Percentiles rank a stretch among this genome's conserved stretches.
Conservation (phyloP, 2,888 invertebrate species). For the Corbicula japonica region DNA sequence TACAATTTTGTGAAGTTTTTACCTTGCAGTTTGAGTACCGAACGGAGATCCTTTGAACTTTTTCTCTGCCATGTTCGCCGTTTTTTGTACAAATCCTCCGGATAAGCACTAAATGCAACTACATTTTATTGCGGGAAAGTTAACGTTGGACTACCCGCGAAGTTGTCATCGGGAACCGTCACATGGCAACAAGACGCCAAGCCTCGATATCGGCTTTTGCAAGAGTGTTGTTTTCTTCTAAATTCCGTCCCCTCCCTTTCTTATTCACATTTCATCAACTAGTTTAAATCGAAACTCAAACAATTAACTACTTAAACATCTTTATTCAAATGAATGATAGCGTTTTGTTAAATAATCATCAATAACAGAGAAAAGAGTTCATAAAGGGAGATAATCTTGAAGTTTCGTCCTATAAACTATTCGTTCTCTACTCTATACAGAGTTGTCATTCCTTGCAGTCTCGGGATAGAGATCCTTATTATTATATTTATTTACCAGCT, state of each 20-base stretch:
- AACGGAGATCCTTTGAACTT: constrained; percentile 79
- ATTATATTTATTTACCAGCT: too few relatives aligned
- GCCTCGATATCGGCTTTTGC: constrained; percentile 36
- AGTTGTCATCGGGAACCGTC: constrained; percentile 75
- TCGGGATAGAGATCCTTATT: too few relatives aligned
- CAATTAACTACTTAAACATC: too few relatives aligned
- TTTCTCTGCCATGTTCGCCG: constrained; percentile 71
- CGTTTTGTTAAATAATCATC: too few relatives aligned
- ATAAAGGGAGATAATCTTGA: constrained; percentile 9
- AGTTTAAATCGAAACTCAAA: too few relatives aligned
- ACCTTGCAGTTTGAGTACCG: constrained; percentile 79
- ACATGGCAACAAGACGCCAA: constrained; percentile 77
- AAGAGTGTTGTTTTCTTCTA: too few relatives aligned
- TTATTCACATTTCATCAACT: too few relatives aligned
- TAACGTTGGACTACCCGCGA: constrained; percentile 47
- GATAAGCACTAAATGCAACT: background rate
- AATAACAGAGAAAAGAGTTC: too few relatives aligned
- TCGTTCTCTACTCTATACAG: too few relatives aligned
- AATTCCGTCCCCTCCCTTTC: too few relatives aligned
- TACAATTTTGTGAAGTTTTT: constrained; percentile 17
- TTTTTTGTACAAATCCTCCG: background rate
- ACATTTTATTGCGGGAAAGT: background rate
- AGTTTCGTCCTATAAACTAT: background rate
- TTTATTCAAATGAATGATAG: too few relatives aligned
- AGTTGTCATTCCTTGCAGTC: too few relatives aligned